Conservation (phyloP, 2,888 invertebrate species). For the Flexamia atlantica region DNA sequence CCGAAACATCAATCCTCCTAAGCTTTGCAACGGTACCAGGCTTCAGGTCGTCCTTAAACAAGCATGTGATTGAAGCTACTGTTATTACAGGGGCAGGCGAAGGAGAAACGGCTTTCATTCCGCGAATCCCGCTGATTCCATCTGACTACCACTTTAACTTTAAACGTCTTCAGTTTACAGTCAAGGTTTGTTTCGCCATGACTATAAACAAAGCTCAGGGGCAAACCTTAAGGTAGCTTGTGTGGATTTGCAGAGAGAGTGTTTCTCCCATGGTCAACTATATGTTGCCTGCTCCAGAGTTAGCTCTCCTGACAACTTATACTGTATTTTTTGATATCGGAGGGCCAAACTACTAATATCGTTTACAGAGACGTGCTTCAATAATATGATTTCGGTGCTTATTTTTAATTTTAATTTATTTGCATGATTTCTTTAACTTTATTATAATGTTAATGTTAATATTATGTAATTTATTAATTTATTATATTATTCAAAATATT, state of each 20-base stretch:
- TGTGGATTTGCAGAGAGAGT: constrained; percentile 29
- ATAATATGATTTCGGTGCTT: too few relatives aligned
- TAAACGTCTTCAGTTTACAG: not conserved
- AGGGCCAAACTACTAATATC: too few relatives aligned
- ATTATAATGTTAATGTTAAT: too few relatives aligned
- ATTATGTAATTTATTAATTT: too few relatives aligned
- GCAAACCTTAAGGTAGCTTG: not conserved
- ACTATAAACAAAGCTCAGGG: not conserved
- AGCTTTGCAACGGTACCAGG: not conserved
- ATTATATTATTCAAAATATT: too few relatives aligned
- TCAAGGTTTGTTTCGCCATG: not conserved
- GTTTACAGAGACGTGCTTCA: too few relatives aligned
- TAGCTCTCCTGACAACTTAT: constrained; percentile 44
- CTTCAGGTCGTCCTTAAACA: not conserved
- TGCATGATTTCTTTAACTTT: too few relatives aligned
- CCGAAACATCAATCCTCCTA: not conserved
- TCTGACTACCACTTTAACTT: not conserved
- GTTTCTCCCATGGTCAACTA: constrained; percentile 42
- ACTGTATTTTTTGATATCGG: too few relatives aligned
- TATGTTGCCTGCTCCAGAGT: constrained; percentile 42
- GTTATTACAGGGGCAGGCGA: not conserved
- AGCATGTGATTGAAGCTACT: not conserved
- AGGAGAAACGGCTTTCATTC: not conserved
- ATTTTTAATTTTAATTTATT: too few relatives aligned
- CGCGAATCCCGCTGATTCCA: not conserved